Evolutionary conservation across 1,140 invertebrate genomes (phyloP), one percentile per base, ranked within the genome.

Genomic region (Pentalonia nigronervosa): DNA sequence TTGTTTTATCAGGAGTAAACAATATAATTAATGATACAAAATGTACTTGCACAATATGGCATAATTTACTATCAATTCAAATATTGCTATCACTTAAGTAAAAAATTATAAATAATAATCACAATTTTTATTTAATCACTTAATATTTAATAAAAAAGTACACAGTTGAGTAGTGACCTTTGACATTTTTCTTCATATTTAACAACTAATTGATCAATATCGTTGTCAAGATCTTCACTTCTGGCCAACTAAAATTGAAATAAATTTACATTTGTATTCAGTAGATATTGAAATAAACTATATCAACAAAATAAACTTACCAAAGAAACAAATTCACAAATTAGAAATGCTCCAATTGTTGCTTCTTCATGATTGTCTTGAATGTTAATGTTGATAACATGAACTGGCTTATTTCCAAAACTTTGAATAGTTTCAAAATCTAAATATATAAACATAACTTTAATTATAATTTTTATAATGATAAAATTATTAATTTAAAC

Each of bases 301-400:
- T 1, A 30, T 53, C 23, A 90, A 56, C 91, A 91, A 56, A 88
- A n/a, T 88, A 93, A 94, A 94, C 95, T 95, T 96, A 98, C 98
- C 96, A 98, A 97, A 89, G 97, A 97, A 89, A 99, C 98, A 95
- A 99, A 96, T 96, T 99, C 98, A 95, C 98, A 98, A 94, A 99
- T 99, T 94, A 99, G 96, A 96, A 99, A 99, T n/a, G 99, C 99
- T 94, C 99, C 99, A 95, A 99, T 97, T n/a, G 99, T 99, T 0
- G 99, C 99, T 95, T 99, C 99, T 96, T 99, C 99, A 94, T 99
- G 99, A 95, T 99, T 99, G 96, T 99, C 99, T 95, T 99, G 98
- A 95, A 99, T 99, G 95, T 99, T 99, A 94, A 99, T 98, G 95
- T 99, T 99, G 48, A 99, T 98, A 25, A 99, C 97, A 96, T 99